Percentiles rank a stretch among this genome's conserved stretches.
Conservation (phyloP, 2,113 vertebrate genomes). For the Paramisgurnus dabryanus region DNA sequence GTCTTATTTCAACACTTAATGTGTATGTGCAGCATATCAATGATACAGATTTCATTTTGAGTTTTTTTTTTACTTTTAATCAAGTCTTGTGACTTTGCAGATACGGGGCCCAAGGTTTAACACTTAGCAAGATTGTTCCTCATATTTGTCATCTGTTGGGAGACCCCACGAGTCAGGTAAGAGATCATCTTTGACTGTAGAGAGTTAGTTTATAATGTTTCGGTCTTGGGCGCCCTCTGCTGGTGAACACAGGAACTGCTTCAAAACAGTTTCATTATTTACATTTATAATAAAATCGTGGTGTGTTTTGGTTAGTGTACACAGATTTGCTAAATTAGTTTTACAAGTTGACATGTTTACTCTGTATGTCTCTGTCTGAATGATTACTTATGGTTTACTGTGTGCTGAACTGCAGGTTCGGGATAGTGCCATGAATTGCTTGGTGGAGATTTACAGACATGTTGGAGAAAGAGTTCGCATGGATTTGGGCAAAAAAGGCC, state of each 20-base stretch:
- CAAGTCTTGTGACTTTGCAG: constrained; percentile 63
- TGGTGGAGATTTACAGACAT: constrained; percentile 97
- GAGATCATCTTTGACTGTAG: constrained; percentile 22
- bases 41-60: background rate
- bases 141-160: constrained; percentile 97
- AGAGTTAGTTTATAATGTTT: background rate
- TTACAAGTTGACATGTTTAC: too few species aligned
- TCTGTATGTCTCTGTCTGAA: too few species aligned
- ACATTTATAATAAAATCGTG: too few species aligned
- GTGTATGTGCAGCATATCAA: constrained; percentile 74
- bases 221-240: constrained; percentile 27
- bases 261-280: background rate
- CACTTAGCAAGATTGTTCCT: constrained; percentile 96
- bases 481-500: constrained; percentile 95
- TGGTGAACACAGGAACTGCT: background rate
- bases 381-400: too few species aligned
- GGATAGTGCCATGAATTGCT: constrained; percentile 92
- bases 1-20: constrained; percentile 91
- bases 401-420: constrained; percentile 78
- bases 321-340: too few species aligned
- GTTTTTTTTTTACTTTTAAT: background rate
- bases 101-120: constrained; percentile 95
- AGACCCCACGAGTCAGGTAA: constrained; percentile 95
- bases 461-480: constrained; percentile 94
- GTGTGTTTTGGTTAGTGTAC: too few species aligned